Conservation (phyloP, 2,888 invertebrate genomes). For the Eristalis tenax region DNA sequence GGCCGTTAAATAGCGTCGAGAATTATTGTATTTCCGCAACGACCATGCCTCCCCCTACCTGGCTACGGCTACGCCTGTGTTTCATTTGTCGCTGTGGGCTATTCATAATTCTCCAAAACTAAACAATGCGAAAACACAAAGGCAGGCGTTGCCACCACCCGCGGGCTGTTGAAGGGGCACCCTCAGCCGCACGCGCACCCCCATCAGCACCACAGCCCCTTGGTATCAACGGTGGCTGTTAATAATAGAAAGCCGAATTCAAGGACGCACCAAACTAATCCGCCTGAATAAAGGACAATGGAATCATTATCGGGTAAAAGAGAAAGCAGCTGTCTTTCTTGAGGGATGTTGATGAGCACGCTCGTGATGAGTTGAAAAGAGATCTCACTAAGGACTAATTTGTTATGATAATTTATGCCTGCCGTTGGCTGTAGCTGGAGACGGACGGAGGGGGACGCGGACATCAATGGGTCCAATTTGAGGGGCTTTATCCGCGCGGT, state of each 20-base stretch:
- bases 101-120: constrained; percentile 61
- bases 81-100: constrained; percentile 62
- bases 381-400: constrained; percentile 35
- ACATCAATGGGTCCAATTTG: not conserved
- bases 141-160: constrained; percentile 13
- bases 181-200: not conserved
- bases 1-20: not conserved
- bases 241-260: constrained; percentile 47
- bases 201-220: not conserved
- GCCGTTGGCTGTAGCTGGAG: constrained; percentile 1
- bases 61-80: constrained; percentile 32
- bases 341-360: constrained; percentile 42
- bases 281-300: constrained; percentile 12
- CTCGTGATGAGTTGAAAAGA: constrained; percentile 5
- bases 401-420: constrained; percentile 56
- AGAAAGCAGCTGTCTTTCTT: constrained; percentile 26
- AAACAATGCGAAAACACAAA: constrained; percentile 47
- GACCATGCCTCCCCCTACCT: not conserved
- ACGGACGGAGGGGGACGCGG: not conserved
- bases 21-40: constrained; percentile 1
- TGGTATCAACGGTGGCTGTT: not conserved
- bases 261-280: constrained; percentile 14
- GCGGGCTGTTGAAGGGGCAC: not conserved
- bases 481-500: not conserved
- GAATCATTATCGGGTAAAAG: constrained; percentile 39